Evolutionary conservation across 2,797 vertebrate genomes (phyloP), one percentile per base, ranked within the genome.

Genomic region (Pangasius macronema): DNA sequence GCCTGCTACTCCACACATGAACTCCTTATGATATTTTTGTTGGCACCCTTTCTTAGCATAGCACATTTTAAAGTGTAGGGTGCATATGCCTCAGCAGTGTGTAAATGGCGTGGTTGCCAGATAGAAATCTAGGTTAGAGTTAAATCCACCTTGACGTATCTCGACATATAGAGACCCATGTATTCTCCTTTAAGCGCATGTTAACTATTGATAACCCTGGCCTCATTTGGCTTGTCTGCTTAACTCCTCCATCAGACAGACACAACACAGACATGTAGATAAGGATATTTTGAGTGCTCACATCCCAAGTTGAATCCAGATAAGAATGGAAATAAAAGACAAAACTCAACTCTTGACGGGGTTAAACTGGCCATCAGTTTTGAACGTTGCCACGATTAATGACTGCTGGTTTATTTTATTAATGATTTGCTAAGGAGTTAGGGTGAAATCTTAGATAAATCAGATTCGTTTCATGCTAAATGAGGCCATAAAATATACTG

Each of bases 211-310:
- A 55, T 61, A 27, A 75, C 72, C 82, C 36, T 59, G 67, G 55
- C 51, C 84, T 84, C 22, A 67, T 73, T 82, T 85, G n/a, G 36
- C 77, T 82, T 57, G 65, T 67, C 18, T 72, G 39, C 65, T 83
- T 83, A 86, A 63, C 85, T 82, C 49, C 22, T 39, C 61, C 65
- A 83, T 84, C 68, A 82, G 51, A 59, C 42, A 84, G 86, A 89
- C 70, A 76, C 70, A 85, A 80, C 82, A 42, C 88, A 90, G 88
- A 85, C 42, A 39, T 84, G 24, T 67, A 59, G 84, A 89, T 90
- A 86, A 88, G 84, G 84, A 63, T 82, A 88, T 86, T 87, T 59
- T 67, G 77, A 77, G 63, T 72, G 82, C 82, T 79, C 46, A 36
- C 59, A 82, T 87, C 82, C 70, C 70, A 82, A 59, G 70, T 80